Evolutionary conservation across 37 sponge, comb jelly and placozoan species (phyloP), one percentile per base, ranked within the genome.

Genomic region (Corticium candelabrum): DNA sequence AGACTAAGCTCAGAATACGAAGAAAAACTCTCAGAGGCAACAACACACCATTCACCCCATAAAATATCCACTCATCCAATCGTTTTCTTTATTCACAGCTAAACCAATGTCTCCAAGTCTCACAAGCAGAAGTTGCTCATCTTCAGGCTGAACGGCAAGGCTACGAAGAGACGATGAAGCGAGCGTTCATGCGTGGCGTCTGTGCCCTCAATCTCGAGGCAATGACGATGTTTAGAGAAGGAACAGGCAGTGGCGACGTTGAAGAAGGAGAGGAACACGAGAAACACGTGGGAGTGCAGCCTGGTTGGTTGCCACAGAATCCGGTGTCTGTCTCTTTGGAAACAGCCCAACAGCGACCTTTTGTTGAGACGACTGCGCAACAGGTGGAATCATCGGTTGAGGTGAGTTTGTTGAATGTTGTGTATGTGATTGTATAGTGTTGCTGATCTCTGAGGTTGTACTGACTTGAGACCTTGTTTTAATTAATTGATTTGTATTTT

Each of bases 161-260:
- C 69, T 97, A 79, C 76, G 99, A 91, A 68, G 94, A 93, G 78
- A 89, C 84, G 80, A 94, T 97, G 99, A 97, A 97, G 82, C 90
- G 89, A 41, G 94, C 94, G 39, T 97, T 97, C 83, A 97, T 97
- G 99, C 80, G 99, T 41, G 99, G 99, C 4, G 94, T 97, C 35
- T 97, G 99, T 85, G 99, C 99, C 11, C 90, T 97, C 50, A 97
- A 94, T 68, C 77, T 94, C 84, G 99, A 97, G 81, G 94, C 99
- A 34, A 93, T 97, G 99, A 83, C 91, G 27, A 94, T 97, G 94
- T 97, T 97, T 75, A 74, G 81, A 35, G 40, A 67, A 11, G 83
- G 73, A 4, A 78, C 40, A 40, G 82, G 39, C 11, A 40, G 75
- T 72, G 38, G 40, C 40, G 39, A 77, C 35, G 68, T 69, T 39